Evolutionary conservation across 2,797 vertebrate genomes (phyloP), one percentile per base, ranked within the genome.

Genomic region (Garrulus glandarius): DNA sequence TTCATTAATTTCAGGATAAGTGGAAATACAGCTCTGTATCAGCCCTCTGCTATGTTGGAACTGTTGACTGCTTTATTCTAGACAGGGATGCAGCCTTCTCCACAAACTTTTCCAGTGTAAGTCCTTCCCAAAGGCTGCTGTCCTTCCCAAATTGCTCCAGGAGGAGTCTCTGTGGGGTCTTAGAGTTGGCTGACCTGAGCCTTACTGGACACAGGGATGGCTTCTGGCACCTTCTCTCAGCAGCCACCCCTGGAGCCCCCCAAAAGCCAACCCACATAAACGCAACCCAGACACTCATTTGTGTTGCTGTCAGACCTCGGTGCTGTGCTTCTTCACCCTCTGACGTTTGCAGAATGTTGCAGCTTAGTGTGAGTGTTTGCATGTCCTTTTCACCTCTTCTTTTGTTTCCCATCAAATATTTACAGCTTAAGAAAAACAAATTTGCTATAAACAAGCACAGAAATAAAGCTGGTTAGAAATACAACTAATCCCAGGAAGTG

Each of bases 341-440:
- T 39, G 44, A 7, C 0, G 1, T 30, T 13, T 44, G 29, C 57
- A 22, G 29, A 11, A 10, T 4, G 17, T 5, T 13, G 21, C 15
- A 34, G 37, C 50, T 53, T 1, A 10, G 7, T 32, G 20, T 2
- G 16, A 44, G 30, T 23, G 26, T 60, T 72, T 67, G 29, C 72
- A 2, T 6, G 39, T 53, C 53, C 41, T 50, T 29, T 67, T 32
- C 52, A 4, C 72, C 47, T 7, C 46, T 27, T 65, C 26, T 26
- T 68, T 63, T 74, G 50, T 8, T 86, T 27, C 61, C 57, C 13
- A 55, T n/a, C 68, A 95, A 86, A 90, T 92, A 93, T 86, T 95
- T 94, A 72, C 88, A 79, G 72, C 55, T 94, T 65, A 68, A 85
- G 77, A 10, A 87, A 92, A 89, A 44, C 55, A 82, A 82, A 95